A percentile compares a stretch with the other conserved stretches of the same genome.
Conservation (phyloP, 2,888 invertebrate genomes). For the Xanthia icteritia region DNA sequence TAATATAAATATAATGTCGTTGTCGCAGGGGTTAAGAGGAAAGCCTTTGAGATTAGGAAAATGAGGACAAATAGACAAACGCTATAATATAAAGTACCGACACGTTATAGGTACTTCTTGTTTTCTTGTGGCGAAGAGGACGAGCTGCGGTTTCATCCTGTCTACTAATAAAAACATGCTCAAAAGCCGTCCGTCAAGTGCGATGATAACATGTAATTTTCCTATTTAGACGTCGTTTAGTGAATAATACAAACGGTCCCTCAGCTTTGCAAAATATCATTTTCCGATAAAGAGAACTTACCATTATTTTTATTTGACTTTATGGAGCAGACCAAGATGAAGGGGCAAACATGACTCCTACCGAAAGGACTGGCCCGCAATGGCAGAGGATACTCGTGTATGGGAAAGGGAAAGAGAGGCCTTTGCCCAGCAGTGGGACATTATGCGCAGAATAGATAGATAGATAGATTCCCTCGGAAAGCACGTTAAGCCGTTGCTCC, state of each 20-base stretch:
- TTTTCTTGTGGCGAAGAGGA: conserved; percentile 1
- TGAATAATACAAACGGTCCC: background rate
- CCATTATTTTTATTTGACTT: too few relatives aligned
- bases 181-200: background rate
- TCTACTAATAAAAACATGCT: background rate
- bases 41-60: background rate
- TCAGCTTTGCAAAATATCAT: background rate
- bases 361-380: too few relatives aligned
- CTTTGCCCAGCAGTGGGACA: background rate
- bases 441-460: background rate
- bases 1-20: too few relatives aligned
- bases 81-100: background rate
- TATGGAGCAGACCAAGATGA: background rate
- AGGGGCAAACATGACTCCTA: background rate
- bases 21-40: background rate
- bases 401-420: background rate
- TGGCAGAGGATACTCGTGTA: background rate
- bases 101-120: background rate
- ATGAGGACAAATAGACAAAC: background rate
- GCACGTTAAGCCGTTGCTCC: too few relatives aligned
- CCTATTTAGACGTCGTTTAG: background rate
- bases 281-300: background rate
- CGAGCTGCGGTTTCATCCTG: background rate
- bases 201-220: conserved; percentile 7
- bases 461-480: background rate